phyloP scores from a whole-genome alignment of 2,797 vertebrate species.

The Ibycter americanus region DNA sequence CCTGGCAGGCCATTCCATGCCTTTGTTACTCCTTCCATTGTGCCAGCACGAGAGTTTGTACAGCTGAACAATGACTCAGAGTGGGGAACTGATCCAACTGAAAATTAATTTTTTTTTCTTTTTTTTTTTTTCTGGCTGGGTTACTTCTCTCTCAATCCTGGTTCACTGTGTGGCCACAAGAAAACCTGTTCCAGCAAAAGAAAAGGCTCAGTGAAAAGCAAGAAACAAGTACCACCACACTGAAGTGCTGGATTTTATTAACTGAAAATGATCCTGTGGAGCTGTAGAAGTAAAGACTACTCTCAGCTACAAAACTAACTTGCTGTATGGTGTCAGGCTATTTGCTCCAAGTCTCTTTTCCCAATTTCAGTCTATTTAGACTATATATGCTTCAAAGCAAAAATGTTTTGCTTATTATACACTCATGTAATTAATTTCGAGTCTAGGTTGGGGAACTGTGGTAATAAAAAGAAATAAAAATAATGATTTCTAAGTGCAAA shows the following conservation, averaged over 20 bases:
- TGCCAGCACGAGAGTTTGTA: slow-evolving; percentile 31
- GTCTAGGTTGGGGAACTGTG: not conserved
- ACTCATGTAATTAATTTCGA: not conserved
- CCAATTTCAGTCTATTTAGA: not conserved
- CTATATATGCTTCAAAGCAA: not conserved
- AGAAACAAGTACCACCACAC: not conserved
- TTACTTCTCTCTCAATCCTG: not conserved
- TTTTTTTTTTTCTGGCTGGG: not conserved
- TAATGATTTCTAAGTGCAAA: not conserved
- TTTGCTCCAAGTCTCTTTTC: not conserved
- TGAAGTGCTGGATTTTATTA: slow-evolving; percentile 39
- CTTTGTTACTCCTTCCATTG: slow-evolving; percentile 12
- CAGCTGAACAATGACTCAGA: slow-evolving; percentile 46
- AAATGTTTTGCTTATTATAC: not conserved
- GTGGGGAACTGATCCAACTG: not conserved
- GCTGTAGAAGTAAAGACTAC: not conserved
- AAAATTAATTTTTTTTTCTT: not conserved
- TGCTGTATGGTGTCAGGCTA: not conserved
- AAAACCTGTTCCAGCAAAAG: slow-evolving; percentile 20
- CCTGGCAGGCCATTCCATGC: not conserved
- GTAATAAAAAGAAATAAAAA: not conserved
- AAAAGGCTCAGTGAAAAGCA: slow-evolving; percentile 7
- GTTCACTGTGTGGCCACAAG: not conserved
- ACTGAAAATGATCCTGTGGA: slow-evolving; percentile 6
- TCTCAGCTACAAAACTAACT: not conserved